Conservation (phyloP, 2,113 vertebrate genomes). For the Rhegmatorhina hoffmannsi region DNA sequence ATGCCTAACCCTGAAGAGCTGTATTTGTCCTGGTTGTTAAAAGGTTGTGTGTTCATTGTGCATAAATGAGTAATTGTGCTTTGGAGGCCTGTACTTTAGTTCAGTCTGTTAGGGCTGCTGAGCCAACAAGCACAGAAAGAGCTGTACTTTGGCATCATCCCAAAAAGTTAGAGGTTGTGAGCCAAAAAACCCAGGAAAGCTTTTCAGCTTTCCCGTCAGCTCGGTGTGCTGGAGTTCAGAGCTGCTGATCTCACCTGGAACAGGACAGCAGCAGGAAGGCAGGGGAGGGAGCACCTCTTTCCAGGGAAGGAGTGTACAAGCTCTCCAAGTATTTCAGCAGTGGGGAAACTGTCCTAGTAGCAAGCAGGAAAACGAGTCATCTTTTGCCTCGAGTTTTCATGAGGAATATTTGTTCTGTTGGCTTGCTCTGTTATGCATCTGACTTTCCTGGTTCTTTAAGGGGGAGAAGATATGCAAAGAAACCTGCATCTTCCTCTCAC, state of each 20-base stretch:
- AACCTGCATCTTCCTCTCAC: not conserved
- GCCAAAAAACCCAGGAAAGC: constrained; percentile 54
- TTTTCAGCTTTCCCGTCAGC: constrained; percentile 55
- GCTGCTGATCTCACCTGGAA: constrained; percentile 52
- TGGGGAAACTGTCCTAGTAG: not conserved
- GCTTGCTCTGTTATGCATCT: not conserved
- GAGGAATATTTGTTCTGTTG: not conserved
- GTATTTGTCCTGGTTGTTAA: not conserved
- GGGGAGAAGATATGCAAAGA: not conserved
- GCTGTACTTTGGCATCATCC: constrained; percentile 37
- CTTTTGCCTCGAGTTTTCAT: not conserved
- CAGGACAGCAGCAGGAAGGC: not conserved
- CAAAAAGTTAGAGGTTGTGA: constrained; percentile 36
- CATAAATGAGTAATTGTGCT: constrained; percentile 52
- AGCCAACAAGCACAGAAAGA: constrained; percentile 51
- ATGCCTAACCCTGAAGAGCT: not conserved
- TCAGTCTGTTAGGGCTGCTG: constrained; percentile 17
- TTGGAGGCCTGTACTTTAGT: constrained; percentile 5
- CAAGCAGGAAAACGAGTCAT: not conserved
- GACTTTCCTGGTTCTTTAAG: not conserved
- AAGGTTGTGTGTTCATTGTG: not conserved
- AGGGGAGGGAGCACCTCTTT: not conserved
- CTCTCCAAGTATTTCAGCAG: not conserved
- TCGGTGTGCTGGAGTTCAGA: not conserved
- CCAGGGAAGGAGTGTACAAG: not conserved